These are phyloP conservation scores for Anastrepha obliqua DNA, from an alignment of 1,140 invertebrate genomes.

Conservation along the genomic window DNA sequence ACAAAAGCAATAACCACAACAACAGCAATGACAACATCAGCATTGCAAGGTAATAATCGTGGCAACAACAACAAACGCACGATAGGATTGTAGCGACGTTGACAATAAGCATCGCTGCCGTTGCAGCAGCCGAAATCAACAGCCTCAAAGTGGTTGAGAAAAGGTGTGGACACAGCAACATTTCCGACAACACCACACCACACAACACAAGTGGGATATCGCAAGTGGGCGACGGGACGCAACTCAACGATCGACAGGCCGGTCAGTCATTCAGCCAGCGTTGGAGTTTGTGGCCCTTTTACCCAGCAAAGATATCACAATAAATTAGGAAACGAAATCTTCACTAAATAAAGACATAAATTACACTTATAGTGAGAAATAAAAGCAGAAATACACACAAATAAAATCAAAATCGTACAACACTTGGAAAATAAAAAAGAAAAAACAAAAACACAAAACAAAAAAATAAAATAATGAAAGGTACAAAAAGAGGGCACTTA, in stretches of 20 bases:
- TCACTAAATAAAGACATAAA: conserved; percentile 75
- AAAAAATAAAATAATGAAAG: not conserved
- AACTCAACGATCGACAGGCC: not conserved
- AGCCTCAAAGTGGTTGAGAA: conserved; percentile 14
- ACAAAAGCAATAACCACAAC: conserved; percentile 39
- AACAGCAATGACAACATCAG: not conserved
- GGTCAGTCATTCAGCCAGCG: not conserved
- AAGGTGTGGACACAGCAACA: conserved; percentile 54
- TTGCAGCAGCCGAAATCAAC: not conserved
- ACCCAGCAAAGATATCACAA: conserved; percentile 73
- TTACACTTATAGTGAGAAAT: conserved; percentile 69
- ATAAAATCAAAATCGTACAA: conserved; percentile 12
- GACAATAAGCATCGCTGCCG: not conserved
- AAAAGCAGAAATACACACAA: conserved; percentile 45
- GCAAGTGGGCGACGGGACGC: not conserved
- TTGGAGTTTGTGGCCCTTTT: conserved; percentile 61
- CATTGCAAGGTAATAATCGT: conserved; percentile 19
- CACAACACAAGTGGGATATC: not conserved
- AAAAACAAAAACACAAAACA: conserved; percentile 10
- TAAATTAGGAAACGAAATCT: conserved; percentile 75
- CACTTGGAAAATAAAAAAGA: not conserved
- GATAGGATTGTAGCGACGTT: not conserved
- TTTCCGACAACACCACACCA: conserved; percentile 17
- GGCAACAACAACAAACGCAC: not conserved
- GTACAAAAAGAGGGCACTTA: conserved; percentile 37